Percentiles rank a stretch among this genome's conserved stretches.
Conservation (phyloP, 2,888 invertebrate species). For the Agonopterix subpropinquella region DNA sequence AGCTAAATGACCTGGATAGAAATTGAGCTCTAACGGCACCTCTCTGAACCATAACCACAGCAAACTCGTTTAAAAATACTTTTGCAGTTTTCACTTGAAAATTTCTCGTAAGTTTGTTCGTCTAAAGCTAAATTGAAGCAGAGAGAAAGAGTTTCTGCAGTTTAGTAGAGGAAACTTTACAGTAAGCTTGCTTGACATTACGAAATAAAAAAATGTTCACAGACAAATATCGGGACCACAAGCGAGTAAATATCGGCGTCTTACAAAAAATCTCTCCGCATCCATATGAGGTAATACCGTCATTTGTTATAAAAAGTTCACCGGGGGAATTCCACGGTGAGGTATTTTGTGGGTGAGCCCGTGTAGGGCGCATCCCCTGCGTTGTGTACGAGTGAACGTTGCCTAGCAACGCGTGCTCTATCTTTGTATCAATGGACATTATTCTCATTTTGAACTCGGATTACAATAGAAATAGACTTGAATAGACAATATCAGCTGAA, state of each 20-base stretch:
- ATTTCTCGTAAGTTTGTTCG: too few relatives aligned
- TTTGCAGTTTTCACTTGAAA: too few relatives aligned
- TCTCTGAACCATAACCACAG: too few relatives aligned
- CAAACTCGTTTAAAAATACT: too few relatives aligned
- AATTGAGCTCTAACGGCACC: too few relatives aligned
- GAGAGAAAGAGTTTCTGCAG: too few relatives aligned
- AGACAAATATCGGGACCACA: constrained; percentile 4
- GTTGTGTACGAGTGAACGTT: constrained; percentile 36
- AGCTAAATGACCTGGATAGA: constrained; percentile 37
- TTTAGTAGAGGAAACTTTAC: too few relatives aligned
- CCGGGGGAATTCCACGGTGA: constrained; percentile 58
- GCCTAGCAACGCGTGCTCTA: constrained; percentile 50
- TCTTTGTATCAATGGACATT: constrained; percentile 49
- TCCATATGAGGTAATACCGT: constrained; percentile 24
- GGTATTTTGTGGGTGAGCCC: constrained; percentile 51
- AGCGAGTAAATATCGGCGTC: constrained; percentile 3
- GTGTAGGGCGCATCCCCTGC: constrained; percentile 48
- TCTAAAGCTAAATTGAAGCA: too few relatives aligned
- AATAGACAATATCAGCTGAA: constrained; percentile 41
- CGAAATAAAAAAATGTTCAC: background rate
- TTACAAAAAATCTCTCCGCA: constrained; percentile 11
- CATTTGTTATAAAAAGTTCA: constrained; percentile 44
- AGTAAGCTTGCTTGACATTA: too few relatives aligned
- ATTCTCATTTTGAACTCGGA: constrained; percentile 27
- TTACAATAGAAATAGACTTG: constrained; percentile 40